These are phyloP conservation scores for Cryptus armator DNA, from an alignment of 2,888 invertebrate species.

Conservation along the genomic window DNA sequence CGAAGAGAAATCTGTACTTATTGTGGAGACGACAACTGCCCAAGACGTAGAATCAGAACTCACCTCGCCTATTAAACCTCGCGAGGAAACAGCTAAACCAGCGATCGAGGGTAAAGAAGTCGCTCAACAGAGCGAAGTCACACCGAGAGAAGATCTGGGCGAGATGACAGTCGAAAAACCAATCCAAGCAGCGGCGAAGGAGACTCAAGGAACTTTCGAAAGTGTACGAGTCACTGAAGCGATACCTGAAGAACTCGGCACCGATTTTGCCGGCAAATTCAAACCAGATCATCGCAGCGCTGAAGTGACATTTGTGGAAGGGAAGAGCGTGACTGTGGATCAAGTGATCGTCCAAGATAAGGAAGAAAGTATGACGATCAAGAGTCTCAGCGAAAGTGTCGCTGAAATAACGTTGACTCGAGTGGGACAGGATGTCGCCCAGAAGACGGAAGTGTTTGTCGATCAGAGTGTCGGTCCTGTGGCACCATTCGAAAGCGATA, in stretches of 20 bases:
- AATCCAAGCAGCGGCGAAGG: constrained; percentile 83
- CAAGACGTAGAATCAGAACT: constrained; percentile 76
- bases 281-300: constrained; percentile 79
- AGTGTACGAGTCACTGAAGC: constrained; percentile 84
- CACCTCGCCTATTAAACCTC: constrained; percentile 69
- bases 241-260: constrained; percentile 74
- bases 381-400: constrained; percentile 72
- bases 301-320: constrained; percentile 79
- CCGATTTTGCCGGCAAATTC: constrained; percentile 73
- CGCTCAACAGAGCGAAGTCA: constrained; percentile 82
- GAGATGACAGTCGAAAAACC: constrained; percentile 79
- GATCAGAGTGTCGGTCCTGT: constrained; percentile 78
- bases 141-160: constrained; percentile 75
- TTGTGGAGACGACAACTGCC: constrained; percentile 74
- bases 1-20: constrained; percentile 80
- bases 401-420: constrained; percentile 74
- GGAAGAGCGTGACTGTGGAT: constrained; percentile 80
- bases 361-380: constrained; percentile 76
- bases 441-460: constrained; percentile 81
- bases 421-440: constrained; percentile 81
- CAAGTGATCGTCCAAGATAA: constrained; percentile 83
- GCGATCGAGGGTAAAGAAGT: constrained; percentile 83
- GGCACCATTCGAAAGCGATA: constrained; percentile 73
- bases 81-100: constrained; percentile 80
- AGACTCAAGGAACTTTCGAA: constrained; percentile 85